Conservation (phyloP, 2,113 vertebrate species). For the Catharus bicknelli region DNA sequence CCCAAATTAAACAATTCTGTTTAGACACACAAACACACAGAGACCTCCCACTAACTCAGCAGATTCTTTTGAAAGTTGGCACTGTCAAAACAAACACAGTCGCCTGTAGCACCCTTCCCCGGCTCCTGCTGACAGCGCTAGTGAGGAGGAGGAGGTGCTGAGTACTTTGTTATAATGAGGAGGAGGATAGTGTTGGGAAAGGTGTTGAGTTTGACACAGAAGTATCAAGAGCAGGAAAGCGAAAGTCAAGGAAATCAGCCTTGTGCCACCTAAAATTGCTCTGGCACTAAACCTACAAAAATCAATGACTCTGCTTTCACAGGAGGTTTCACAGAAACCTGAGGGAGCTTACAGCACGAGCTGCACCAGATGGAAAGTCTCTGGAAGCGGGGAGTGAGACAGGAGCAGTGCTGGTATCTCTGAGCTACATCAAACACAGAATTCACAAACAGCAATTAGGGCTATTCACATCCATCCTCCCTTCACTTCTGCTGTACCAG, state of each 20-base stretch:
- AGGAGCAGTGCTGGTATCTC: not conserved
- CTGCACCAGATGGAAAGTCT: conserved; percentile 60
- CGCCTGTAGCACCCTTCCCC: conserved; percentile 54
- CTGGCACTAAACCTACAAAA: conserved; percentile 58
- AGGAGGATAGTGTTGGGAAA: conserved; percentile 66
- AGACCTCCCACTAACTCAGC: conserved; percentile 49
- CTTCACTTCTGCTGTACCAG: not conserved
- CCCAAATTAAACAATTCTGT: conserved; percentile 31
- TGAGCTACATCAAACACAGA: conserved; percentile 5
- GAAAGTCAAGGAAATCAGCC: conserved; percentile 60
- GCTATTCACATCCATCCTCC: not conserved
- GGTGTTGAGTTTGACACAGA: conserved; percentile 69
- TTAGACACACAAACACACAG: conserved; percentile 23
- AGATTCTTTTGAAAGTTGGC: conserved; percentile 59
- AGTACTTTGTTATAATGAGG: conserved; percentile 65
- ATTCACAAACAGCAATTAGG: conserved; percentile 32
- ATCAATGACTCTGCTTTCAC: conserved; percentile 57
- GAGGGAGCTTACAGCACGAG: conserved; percentile 16
- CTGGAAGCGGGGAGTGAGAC: conserved; percentile 22
- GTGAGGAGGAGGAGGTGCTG: conserved; percentile 67
- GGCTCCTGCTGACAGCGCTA: conserved; percentile 61
- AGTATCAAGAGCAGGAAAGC: conserved; percentile 49
- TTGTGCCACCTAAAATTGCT: conserved; percentile 62
- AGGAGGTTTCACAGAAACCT: conserved; percentile 58
- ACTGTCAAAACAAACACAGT: conserved; percentile 63